Evolutionary conservation across 64 coral and sea anemone species (phyloP), one percentile per base, ranked within the genome.

Genomic region (Dendrophyllia cribrosa): DNA sequence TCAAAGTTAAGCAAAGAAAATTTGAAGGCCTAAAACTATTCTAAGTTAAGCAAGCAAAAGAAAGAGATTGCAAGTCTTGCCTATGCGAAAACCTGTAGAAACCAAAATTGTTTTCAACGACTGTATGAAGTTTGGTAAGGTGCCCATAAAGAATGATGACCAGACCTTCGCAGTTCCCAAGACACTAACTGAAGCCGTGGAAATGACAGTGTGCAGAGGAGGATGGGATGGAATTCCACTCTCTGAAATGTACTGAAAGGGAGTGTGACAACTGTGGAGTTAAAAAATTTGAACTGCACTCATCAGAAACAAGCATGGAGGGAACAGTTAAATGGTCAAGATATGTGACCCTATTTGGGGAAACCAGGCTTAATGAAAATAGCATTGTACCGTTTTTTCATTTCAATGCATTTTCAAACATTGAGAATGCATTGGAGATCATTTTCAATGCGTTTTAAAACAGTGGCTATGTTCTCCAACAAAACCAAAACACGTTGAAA

Each of bases 21-120:
- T 91, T 91, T 91, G 77, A 91, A 91, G 70, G 70, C 14, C 25
- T 91, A 7, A 91, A 91, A 52, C 89, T 77, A 45, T 83, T 55
- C 82, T 91, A 82, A 59, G 89, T 91, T 22, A 74, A 73, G 21
- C 6, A 16, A 12, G 89, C 77, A 21, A 62, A 50, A 43, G 68
- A 91, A 19, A 68, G 78, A 58, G 77, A 91, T 58, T 21, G 51
- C 61, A 69, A 60, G 68, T 50, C 66, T 7, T 66, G 83, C 51
- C 43, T 86, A 46, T 86, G 83, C n/a, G 49, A 7, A 43, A 86
- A 58, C 55, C 64, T 65, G 24, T 62, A 20, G 71, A 66, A 88
- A n/a, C 48, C n/a, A 15, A 86, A 55, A 67, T 80, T 85, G 19
- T 76, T 77, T 47, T 34, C 34, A 34, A 77, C 43, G 43, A 84